A percentile compares a stretch with the other conserved stretches of the same genome.
Conservation (phyloP, 1,140 invertebrate genomes). For the Rhopalosiphum maidis region DNA sequence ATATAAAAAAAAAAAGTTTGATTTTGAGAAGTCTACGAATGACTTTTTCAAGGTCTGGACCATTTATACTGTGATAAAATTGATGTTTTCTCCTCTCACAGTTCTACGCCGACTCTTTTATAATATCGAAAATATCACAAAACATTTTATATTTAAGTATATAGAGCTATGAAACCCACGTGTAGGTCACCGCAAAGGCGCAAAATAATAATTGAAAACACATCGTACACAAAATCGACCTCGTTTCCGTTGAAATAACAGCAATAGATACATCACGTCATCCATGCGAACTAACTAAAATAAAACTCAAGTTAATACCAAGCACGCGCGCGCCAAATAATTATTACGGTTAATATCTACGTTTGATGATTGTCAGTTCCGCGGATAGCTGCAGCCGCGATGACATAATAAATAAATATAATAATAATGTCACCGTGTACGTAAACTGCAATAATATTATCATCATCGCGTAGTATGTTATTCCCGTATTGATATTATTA, state of each 20-base stretch:
- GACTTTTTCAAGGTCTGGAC: background rate
- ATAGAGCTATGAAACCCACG: background rate
- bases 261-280: no score
- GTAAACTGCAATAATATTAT: no score
- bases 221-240: no score
- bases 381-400: background rate
- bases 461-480: background rate
- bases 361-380: background rate
- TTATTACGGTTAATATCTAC: background rate
- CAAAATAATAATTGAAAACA: background rate
- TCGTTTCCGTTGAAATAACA: background rate
- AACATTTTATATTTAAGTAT: background rate
- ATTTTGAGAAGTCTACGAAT: background rate
- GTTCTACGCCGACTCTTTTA: no score
- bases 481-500: background rate
- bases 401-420: background rate
- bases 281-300: background rate
- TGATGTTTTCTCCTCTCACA: background rate
- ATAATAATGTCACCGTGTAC: background rate
- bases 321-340: background rate
- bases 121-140: no score
- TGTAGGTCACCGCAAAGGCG: no score
- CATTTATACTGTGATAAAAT: background rate
- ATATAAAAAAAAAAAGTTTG: background rate
- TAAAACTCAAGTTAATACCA: background rate